These are phyloP conservation scores for Thymelicus acteon DNA, from an alignment of 2,888 invertebrate genomes.

Conservation along the genomic window DNA sequence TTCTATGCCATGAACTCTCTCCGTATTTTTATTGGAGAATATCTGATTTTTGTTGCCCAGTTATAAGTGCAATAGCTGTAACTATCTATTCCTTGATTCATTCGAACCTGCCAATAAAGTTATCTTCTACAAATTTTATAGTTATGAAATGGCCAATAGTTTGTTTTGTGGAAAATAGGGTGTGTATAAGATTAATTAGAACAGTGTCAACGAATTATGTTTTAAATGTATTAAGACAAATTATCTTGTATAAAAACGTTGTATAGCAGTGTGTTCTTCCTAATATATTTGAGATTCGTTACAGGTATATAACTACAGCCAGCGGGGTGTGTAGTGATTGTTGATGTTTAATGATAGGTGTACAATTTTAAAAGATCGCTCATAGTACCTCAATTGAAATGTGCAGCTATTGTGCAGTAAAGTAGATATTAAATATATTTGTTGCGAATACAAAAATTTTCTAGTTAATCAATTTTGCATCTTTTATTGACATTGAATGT, in stretches of 20 bases:
- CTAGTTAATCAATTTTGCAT: background rate
- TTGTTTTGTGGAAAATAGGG: background rate
- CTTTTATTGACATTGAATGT: background rate
- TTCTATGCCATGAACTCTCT: background rate
- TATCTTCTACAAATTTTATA: slow-evolving; percentile 9
- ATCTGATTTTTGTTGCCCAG: background rate
- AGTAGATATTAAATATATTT: background rate
- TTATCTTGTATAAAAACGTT: slow-evolving; percentile 2
- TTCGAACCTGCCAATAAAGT: background rate
- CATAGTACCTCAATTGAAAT: background rate
- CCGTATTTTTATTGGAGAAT: background rate
- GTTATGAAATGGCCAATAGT: background rate
- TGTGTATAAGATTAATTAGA: background rate
- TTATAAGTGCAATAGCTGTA: slow-evolving; percentile 1
- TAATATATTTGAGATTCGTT: slow-evolving; percentile 6
- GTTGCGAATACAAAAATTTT: background rate
- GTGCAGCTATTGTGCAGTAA: background rate
- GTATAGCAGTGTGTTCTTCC: slow-evolving; percentile 4
- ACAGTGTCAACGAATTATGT: slow-evolving; percentile 11
- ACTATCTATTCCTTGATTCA: background rate
- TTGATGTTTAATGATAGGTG: background rate
- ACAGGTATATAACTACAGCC: slow-evolving; percentile 8
- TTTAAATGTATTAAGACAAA: slow-evolving; percentile 5
- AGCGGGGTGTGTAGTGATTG: background rate
- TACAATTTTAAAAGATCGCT: slow-evolving; percentile 3